Percentiles rank a stretch among this genome's conserved stretches.
Evolutionary conservation across 2,113 vertebrate genomes (phyloP).

Genomic region (Picathartes gymnocephalus): DNA sequence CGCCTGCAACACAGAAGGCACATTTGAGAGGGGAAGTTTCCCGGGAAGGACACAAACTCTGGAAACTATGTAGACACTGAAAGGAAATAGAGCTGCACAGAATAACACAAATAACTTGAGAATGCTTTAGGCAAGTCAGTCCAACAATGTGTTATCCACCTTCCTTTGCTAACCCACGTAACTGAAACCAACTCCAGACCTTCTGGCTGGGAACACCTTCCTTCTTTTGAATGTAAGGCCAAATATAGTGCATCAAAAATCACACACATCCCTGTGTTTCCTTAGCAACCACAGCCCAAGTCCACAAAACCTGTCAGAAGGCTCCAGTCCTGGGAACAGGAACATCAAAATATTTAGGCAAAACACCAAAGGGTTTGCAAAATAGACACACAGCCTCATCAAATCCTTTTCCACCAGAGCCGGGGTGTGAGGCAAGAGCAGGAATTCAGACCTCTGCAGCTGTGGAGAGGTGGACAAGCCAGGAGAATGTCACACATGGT

Average conservation of each 20-base stretch:
- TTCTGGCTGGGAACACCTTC: not conserved
- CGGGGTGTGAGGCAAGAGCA: not conserved
- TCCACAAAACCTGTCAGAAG: not conserved
- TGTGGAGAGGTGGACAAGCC: rapidly evolving
- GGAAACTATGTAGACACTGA: not conserved
- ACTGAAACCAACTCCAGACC: not conserved
- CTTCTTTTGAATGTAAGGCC: not conserved
- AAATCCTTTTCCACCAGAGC: not conserved
- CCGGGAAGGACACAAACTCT: not conserved
- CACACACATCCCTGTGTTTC: not conserved
- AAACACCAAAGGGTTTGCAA: not conserved
- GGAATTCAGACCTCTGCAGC: not conserved
- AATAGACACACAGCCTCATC: not conserved
- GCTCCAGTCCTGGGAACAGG: not conserved
- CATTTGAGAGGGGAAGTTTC: not conserved
- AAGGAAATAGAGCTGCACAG: not conserved
- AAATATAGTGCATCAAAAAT: not conserved
- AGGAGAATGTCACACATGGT: rapidly evolving
- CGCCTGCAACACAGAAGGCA: conserved; percentile 67
- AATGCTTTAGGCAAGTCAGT: not conserved
- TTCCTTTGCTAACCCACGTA: not conserved
- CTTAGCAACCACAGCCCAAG: not conserved
- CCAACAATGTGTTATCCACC: not conserved
- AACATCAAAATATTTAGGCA: not conserved
- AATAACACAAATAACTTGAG: not conserved